phyloP scores from a whole-genome alignment of 1,140 invertebrate genomes.

The Drosophila equinoxialis region DNA sequence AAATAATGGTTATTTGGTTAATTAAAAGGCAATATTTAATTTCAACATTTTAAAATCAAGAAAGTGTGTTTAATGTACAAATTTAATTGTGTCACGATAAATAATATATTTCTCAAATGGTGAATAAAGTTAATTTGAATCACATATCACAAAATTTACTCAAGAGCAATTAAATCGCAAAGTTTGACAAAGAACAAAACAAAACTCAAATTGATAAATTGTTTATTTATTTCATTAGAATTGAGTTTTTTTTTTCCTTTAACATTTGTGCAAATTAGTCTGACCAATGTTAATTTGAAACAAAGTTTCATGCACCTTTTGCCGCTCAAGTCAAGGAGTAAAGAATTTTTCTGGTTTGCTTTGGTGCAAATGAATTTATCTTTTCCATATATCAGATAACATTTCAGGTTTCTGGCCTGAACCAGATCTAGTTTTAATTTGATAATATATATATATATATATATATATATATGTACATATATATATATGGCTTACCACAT shows the following conservation, averaged over 20 bases:
- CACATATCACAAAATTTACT: no score
- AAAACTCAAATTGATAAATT: not conserved
- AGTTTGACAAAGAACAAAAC: not conserved
- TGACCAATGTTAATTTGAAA: not conserved
- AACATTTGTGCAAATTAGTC: not conserved
- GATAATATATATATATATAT: conserved; percentile 10
- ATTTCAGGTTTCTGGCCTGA: conserved; percentile 2
- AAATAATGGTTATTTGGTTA: no score
- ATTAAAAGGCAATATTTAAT: no score
- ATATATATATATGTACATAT: no score
- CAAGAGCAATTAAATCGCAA: no score
- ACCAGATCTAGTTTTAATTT: conserved; percentile 16
- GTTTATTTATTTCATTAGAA: not conserved
- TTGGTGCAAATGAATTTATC: not conserved
- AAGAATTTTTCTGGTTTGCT: conserved; percentile 4
- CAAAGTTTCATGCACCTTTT: conserved; percentile 2
- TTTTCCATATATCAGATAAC: not conserved
- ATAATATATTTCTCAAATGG: no score
- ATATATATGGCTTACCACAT: no score
- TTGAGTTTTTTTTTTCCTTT: not conserved
- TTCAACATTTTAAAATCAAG: no score
- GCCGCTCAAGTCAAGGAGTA: not conserved
- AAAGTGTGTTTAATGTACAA: no score
- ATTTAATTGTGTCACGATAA: no score
- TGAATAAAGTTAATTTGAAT: no score